Evolutionary conservation across 2,797 vertebrate genomes (phyloP).

Genomic region (Chaunax sp.): DNA sequence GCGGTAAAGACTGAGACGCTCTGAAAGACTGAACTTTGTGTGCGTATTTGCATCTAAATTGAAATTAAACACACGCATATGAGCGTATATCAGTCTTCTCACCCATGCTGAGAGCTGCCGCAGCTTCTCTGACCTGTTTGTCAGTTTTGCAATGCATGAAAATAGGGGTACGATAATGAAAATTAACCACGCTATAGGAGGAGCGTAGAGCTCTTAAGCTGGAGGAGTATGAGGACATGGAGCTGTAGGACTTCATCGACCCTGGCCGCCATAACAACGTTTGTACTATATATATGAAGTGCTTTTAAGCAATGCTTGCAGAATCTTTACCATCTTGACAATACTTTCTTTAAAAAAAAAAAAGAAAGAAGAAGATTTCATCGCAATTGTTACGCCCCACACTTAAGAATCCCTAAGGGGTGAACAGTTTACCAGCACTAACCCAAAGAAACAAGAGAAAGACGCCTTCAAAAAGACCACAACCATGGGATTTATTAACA

Average conservation of each 20-base stretch:
- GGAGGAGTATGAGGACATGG: not conserved
- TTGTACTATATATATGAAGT: no score
- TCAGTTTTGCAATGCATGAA: not conserved
- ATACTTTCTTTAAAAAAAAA: no score
- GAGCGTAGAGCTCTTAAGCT: conserved; percentile 6
- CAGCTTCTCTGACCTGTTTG: conserved; percentile 20
- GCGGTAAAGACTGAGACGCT: conserved; percentile 9
- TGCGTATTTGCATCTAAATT: conserved; percentile 49
- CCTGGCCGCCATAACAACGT: conserved; percentile 8
- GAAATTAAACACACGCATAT: conserved; percentile 34
- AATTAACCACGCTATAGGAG: conserved; percentile 7
- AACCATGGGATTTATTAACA: no score
- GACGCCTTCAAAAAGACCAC: no score
- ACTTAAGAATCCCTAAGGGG: no score
- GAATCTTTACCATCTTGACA: no score
- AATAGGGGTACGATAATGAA: conserved; percentile 1
- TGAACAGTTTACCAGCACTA: no score
- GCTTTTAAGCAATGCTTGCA: conserved; percentile 19
- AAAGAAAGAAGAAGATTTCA: no score
- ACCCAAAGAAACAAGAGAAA: no score
- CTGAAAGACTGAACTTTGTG: conserved; percentile 21
- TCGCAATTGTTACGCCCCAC: no score
- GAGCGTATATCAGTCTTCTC: conserved; percentile 8
- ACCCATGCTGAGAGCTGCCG: conserved; percentile 30
- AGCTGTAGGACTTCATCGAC: conserved; percentile 25